Evolutionary conservation across 1,140 invertebrate genomes (phyloP).

Genomic region (Thereuonema tuberculata): DNA sequence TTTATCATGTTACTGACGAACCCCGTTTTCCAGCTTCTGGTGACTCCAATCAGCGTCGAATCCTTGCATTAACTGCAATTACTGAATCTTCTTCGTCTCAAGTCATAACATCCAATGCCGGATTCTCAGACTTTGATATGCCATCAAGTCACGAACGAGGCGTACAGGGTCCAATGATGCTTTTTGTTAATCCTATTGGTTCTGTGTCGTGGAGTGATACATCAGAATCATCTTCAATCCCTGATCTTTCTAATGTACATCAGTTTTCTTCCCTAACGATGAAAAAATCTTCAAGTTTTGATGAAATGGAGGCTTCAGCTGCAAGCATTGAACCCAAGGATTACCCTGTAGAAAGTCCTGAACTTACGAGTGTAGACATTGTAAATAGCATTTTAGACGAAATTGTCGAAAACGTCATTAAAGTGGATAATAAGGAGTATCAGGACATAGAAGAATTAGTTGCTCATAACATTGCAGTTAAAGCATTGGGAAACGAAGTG

Average conservation of each 20-base stretch:
- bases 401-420: conserved; percentile 31
- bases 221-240: conserved; percentile 10
- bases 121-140: conserved; percentile 38
- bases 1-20: conserved; percentile 55
- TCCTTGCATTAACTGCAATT: conserved; percentile 1
- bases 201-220: conserved; percentile 11
- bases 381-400: conserved; percentile 43
- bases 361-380: conserved; percentile 28
- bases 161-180: conserved; percentile 29
- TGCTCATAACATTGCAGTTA: not conserved
- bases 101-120: conserved; percentile 36
- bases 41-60: conserved; percentile 11
- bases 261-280: conserved; percentile 12
- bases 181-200: conserved; percentile 42
- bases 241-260: conserved; percentile 16
- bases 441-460: not conserved
- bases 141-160: conserved; percentile 29
- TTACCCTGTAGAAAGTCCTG: not conserved
- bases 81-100: not conserved
- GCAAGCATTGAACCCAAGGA: not conserved
- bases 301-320: conserved; percentile 14
- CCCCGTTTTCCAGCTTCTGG: conserved; percentile 21
- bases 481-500: not conserved
- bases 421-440: not conserved
- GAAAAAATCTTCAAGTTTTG: conserved; percentile 17